Evolutionary conservation across 2,797 vertebrate genomes (phyloP).

Genomic region (Enteromius argenteus): DNA sequence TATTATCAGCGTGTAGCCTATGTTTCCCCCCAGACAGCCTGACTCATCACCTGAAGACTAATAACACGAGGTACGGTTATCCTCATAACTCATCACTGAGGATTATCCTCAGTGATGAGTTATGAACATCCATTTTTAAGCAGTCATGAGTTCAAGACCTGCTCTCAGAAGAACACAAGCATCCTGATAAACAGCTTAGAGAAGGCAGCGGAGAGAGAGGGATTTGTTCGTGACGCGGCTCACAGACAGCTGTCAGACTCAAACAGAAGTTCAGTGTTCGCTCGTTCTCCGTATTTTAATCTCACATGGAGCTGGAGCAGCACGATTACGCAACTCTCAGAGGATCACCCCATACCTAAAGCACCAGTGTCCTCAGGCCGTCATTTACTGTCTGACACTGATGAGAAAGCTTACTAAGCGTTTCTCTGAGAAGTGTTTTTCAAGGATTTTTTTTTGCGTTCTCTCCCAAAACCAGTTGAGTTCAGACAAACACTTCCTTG

Average conservation of each 20-base stretch:
- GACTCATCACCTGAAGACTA: background rate
- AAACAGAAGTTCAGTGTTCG: conserved; percentile 10
- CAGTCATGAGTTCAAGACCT: background rate
- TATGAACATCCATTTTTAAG: background rate
- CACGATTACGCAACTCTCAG: conserved; percentile 30
- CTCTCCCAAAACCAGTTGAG: too few relatives aligned
- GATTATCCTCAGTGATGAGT: conserved; percentile 13
- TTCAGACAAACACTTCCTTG: too few relatives aligned
- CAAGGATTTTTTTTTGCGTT: too few relatives aligned
- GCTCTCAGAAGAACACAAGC: conserved; percentile 24
- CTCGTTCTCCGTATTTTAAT: conserved; percentile 37
- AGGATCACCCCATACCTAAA: conserved; percentile 35
- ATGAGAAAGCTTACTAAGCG: background rate
- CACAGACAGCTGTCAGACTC: conserved; percentile 6
- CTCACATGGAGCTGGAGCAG: conserved; percentile 17
- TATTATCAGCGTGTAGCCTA: background rate
- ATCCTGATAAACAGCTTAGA: conserved; percentile 49
- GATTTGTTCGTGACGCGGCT: conserved; percentile 42
- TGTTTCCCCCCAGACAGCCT: background rate
- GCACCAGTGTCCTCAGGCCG: background rate
- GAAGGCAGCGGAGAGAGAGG: conserved; percentile 5
- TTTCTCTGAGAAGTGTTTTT: too few relatives aligned
- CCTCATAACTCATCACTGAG: too few relatives aligned
- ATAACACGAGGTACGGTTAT: background rate
- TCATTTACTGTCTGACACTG: conserved; percentile 21